These are phyloP conservation scores for Aepyceros melampus DNA, from an alignment of 2,113 vertebrate species.

Conservation along the genomic window DNA sequence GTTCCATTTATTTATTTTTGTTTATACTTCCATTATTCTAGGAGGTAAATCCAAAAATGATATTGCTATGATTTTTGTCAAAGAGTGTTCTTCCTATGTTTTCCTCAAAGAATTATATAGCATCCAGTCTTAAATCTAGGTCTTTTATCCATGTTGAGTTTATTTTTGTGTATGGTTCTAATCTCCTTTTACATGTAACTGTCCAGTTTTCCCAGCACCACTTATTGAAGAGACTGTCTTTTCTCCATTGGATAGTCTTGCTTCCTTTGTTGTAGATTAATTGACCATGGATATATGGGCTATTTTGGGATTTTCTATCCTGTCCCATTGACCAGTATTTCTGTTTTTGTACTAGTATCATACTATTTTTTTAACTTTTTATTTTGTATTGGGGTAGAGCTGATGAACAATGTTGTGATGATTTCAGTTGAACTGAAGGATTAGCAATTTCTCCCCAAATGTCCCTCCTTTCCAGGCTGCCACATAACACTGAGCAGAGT, in stretches of 20 bases:
- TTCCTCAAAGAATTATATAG: neutral
- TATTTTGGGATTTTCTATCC: neutral
- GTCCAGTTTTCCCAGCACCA: neutral
- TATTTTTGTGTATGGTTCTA: neutral
- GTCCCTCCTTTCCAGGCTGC: neutral
- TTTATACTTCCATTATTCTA: neutral
- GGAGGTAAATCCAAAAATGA: neutral
- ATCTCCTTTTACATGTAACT: neutral
- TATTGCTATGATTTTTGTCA: neutral
- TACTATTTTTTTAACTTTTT: neutral
- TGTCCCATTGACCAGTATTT: neutral
- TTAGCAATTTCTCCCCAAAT: neutral
- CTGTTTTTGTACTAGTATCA: neutral
- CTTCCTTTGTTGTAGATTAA: neutral
- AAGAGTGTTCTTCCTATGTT: neutral
- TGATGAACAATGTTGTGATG: neutral
- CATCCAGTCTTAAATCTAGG: neutral
- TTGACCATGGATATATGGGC: neutral
- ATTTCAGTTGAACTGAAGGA: neutral
- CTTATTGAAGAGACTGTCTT: neutral
- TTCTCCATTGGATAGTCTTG: neutral
- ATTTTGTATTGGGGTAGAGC: neutral
- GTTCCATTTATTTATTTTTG: neutral
- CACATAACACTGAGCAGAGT: neutral
- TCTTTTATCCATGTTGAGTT: neutral